Base-by-base conservation (phyloP, 2,888 invertebrate species). In the Scaptodrosophila latifasciaeformis region DNA sequence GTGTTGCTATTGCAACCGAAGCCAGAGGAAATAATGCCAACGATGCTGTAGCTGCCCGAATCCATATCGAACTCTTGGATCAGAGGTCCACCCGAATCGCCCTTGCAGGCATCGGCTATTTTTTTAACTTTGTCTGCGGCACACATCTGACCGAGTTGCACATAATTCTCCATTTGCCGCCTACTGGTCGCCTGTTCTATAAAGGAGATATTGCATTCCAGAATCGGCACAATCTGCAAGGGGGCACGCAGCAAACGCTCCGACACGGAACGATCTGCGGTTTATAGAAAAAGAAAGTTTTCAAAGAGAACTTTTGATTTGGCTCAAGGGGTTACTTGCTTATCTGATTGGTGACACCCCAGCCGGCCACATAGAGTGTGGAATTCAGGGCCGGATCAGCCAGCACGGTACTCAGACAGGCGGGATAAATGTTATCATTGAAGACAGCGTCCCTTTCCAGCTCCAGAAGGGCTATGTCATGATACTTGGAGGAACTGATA, bases 31-130 rank as follows among this genome's bases (percentile, higher is more conserved):
- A 84, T 77, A 1, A 86, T 42, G 2, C 85, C 86, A 43, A 84
- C 46, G 13, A 85, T 54, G 21, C 62, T 72, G 43, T 71, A 84
- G 2, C 69, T 50, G 9, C 55, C 55, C 10, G 40, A 59, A 17
- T 18, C 30, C 2, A 62, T 63, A 54, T 81, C 70, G 0, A 61
- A 48, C 5, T 80, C 67, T 2, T 71, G 43, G 37, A 80, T 69
- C 30, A 85, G 51, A 1, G 85, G 85, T 0, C 85, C 85, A 1
- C 85, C 85, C 0, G 84, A 84, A 44, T 86, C 85, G 1, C 85
- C 86, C 40, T 70, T 62, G 29, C 86, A 86, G 6, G 85, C 78
- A 52, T 85, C 85, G n/a, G 56, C 59, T 49, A 59, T 70, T 2
- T 44, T 44, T 0, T 7, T 3, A 4, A 31, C 59, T 0, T 39